Evolutionary conservation across 2,888 invertebrate species (phyloP), one percentile per base, ranked within the genome.

Genomic region (Melangyna quadrimaculata): DNA sequence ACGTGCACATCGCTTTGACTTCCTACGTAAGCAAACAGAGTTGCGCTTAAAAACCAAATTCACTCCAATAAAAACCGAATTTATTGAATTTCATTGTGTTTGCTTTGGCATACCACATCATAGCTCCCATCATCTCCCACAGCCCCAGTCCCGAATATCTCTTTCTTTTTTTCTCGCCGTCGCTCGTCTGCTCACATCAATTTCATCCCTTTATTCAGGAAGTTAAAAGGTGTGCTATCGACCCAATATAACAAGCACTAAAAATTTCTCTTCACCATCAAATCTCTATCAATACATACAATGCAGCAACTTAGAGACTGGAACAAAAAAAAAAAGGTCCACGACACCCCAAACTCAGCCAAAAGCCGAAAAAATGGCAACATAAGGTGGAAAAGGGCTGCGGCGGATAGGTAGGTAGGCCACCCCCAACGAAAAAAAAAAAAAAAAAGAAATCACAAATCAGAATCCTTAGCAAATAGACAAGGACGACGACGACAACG

Each of bases 11-110:
- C 77, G 73, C 86, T 86, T 86, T 86, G 81, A 81, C 86, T 86
- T 86, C 81, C 86, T 86, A 78, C 72, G 77, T 74, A 86, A 86
- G 81, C 81, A 86, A 61, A 77, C 75, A 43, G 74, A 79, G 59
- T 71, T 63, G 40, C 61, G 51, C 55, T 45, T 17, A 67, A 74
- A 73, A 71, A 67, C 70, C 86, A 57, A 81, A 86, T 73, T 86
- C 81, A 51, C 81, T 78, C 86, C 86, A 86, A 86, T 86, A 86
- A 86, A 86, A 86, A 77, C 77, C 81, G 86, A 86, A 86, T 86
- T 86, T 86, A 86, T 86, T 86, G 86, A 86, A 86, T 86, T 86
- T 86, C 81, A 81, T 77, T 86, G 69, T 81, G 86, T 86, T 86
- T 86, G 77, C 86, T 43, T 81, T 86, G 86, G 72, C 69, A 63